phyloP scores from a whole-genome alignment of 2,888 invertebrate species.

The Ceratothoa steindachneri region DNA sequence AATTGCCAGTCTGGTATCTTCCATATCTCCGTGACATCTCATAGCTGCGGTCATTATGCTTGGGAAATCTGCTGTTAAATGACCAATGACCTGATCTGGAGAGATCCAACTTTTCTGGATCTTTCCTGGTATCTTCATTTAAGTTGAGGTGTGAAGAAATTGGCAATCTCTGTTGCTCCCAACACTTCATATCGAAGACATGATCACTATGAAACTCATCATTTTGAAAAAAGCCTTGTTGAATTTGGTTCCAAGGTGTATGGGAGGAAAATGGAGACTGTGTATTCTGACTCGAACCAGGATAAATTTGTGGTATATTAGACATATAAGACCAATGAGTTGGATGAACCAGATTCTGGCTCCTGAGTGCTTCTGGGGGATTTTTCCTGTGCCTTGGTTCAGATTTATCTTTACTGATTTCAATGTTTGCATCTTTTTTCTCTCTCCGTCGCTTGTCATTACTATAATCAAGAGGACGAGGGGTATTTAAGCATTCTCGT shows the following conservation, averaged over 20 bases:
- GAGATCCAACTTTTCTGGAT: background rate
- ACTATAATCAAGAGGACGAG: conserved; percentile 42
- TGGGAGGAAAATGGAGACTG: conserved; percentile 17
- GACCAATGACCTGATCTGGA: conserved; percentile 28
- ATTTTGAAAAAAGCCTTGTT: conserved; percentile 25
- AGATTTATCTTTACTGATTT: background rate
- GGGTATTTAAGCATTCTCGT: conserved; percentile 17
- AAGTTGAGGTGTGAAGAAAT: conserved; percentile 31
- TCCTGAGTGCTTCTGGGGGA: background rate
- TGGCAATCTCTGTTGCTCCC: conserved; percentile 33
- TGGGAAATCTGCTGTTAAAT: conserved; percentile 28
- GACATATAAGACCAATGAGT: background rate
- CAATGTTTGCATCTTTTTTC: background rate
- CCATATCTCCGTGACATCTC: background rate
- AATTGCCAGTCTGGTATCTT: background rate
- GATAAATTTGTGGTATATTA: conserved; percentile 12
- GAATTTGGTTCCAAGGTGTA: conserved; percentile 29
- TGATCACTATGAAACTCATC: conserved; percentile 19
- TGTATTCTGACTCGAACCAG: conserved; percentile 20
- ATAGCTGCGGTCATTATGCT: background rate
- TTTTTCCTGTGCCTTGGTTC: background rate
- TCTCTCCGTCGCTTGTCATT: conserved; percentile 26
- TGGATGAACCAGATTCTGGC: background rate
- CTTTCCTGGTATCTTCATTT: conserved; percentile 14
- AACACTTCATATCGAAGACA: conserved; percentile 39